Evolutionary conservation across 2,888 invertebrate species (phyloP), one percentile per base, ranked within the genome.

Genomic region (Plagodis dolabraria): DNA sequence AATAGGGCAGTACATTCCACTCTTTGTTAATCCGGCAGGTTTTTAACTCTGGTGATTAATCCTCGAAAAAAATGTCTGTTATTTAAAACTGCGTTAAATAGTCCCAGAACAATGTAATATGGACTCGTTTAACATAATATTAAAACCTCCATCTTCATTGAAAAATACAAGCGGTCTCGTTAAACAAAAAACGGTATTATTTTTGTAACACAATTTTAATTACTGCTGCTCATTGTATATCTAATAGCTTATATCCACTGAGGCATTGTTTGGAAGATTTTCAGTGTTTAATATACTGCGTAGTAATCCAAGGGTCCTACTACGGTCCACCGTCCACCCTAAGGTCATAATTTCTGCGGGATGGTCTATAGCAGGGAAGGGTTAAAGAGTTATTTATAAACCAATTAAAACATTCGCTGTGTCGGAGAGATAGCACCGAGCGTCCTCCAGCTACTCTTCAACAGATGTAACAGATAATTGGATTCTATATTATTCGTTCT

Each of bases 351-450:
- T 79, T 85, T 79, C 79, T 82, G 76, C 43, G 50, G 54, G 60
- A 61, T 74, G 75, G 72, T 71, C 74, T 70, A 71, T 76, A 74
- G 72, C 68, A 65, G 71, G 62, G 70, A 82, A 84, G 86, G 88
- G 88, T 86, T 80, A 79, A 77, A 78, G 75, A 84, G 87, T 90
- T 91, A 90, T 92, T 92, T 90, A 91, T 89, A 90, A 87, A 90
- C 85, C 90, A 89, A 90, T 92, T 92, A 88, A 89, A 90, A 87
- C 83, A 79, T 86, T 85, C 89, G 75, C 79, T 75, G 75, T 69
- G 78, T 67, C 80, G 87, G 89, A 88, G 89, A 88, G 65, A 62
- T 57, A 53, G 48, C 47, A 53, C 34, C 51, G 44, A 60, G 43
- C 55, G 60, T 42, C 62, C 60, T 53, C 61, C 60, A 47, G 47